Percentiles rank a stretch among this genome's conserved stretches.
Evolutionary conservation across 2,113 vertebrate species (phyloP).

Genomic region (Pteronura brasiliensis): DNA sequence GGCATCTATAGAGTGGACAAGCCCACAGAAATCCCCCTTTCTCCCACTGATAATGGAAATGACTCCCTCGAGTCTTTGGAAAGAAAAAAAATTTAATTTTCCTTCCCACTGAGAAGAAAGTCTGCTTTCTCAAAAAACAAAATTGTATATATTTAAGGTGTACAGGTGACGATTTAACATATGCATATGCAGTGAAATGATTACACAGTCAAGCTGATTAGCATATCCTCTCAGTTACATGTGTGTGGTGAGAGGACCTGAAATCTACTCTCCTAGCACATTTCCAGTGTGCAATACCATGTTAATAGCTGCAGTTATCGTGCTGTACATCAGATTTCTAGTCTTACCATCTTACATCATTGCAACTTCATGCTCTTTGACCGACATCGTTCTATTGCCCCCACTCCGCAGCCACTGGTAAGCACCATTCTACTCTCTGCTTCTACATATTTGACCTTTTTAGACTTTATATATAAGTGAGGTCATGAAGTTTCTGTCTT

Average conservation of each 20-base stretch:
- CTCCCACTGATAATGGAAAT: background rate
- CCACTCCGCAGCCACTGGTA: background rate
- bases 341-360: background rate
- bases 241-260: background rate
- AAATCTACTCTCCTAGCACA: background rate
- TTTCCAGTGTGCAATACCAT: no score
- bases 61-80: background rate
- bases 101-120: background rate
- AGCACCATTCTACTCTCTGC: background rate
- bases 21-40: background rate
- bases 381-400: background rate
- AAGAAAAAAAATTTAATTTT: background rate
- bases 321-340: background rate
- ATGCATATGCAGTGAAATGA: background rate
- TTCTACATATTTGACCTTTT: background rate
- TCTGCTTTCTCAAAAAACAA: background rate
- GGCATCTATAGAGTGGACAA: background rate
- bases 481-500: background rate
- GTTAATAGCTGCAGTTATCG: background rate
- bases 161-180: background rate
- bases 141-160: background rate
- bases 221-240: background rate
- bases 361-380: background rate
- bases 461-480: background rate
- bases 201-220: background rate